phyloP scores from a whole-genome alignment of 2,797 vertebrate genomes.

The Champsocephalus esox region DNA sequence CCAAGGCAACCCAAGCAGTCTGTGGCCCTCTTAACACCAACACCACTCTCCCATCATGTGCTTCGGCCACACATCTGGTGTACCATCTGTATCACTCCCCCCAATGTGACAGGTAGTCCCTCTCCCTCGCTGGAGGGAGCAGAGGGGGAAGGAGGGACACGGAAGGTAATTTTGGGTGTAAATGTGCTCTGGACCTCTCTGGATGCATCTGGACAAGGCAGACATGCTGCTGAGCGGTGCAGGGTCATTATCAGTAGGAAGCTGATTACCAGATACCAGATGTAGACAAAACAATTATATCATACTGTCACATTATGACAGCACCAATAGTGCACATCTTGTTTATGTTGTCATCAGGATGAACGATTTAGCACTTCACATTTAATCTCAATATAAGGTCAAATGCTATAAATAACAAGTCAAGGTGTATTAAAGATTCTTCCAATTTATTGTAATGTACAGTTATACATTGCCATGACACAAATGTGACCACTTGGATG shows the following conservation, averaged over 20 bases:
- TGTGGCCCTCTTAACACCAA: conserved; percentile 72
- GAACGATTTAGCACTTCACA: neutral
- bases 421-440: conserved; percentile 93
- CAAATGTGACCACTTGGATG: conserved; percentile 82
- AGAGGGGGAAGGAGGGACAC: conserved; percentile 65
- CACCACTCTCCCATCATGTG: conserved; percentile 76
- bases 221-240: conserved; percentile 65
- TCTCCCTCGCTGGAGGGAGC: conserved; percentile 79
- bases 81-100: conserved; percentile 84
- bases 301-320: conserved; percentile 67
- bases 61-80: conserved; percentile 86
- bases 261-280: conserved; percentile 58
- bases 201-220: conserved; percentile 83
- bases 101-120: conserved; percentile 85
- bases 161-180: conserved; percentile 83
- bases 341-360: conserved; percentile 32
- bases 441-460: conserved; percentile 98
- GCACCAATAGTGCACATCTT: conserved; percentile 50
- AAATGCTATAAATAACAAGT: conserved; percentile 50
- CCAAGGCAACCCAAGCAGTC: conserved; percentile 48
- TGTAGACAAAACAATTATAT: conserved; percentile 77
- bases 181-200: conserved; percentile 82
- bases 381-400: conserved; percentile 1
- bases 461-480: conserved; percentile 96
- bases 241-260: conserved; percentile 74